phyloP scores from a whole-genome alignment of 2,888 invertebrate genomes.

The Orchestes rusci region DNA sequence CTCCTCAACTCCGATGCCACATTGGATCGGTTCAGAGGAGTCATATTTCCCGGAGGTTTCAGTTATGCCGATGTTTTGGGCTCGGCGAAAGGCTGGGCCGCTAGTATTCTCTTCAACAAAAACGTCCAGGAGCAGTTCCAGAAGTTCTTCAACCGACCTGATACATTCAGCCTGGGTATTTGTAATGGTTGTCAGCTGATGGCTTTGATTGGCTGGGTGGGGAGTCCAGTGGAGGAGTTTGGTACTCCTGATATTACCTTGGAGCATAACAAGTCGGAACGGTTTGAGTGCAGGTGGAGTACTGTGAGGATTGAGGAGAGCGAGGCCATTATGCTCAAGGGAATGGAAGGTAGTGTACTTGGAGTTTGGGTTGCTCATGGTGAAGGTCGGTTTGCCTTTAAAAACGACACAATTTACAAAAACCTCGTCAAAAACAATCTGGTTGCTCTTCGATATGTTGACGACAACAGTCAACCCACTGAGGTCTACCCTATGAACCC shows the following conservation, averaged over 20 bases:
- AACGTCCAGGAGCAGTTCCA: conserved; percentile 69
- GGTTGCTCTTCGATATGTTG: conserved; percentile 74
- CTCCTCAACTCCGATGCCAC: conserved; percentile 62
- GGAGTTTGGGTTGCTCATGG: conserved; percentile 97
- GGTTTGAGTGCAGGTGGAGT: conserved; percentile 68
- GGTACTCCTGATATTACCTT: conserved; percentile 58
- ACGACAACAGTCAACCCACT: conserved; percentile 69
- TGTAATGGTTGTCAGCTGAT: conserved; percentile 98
- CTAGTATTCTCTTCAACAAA: conserved; percentile 76
- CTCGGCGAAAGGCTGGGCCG: conserved; percentile 98
- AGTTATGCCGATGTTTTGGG: conserved; percentile 96
- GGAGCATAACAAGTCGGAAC: conserved; percentile 80
- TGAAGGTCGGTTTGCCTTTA: conserved; percentile 74
- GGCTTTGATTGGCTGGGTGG: conserved; percentile 89
- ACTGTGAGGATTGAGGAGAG: conserved; percentile 54
- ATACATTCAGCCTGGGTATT: conserved; percentile 95
- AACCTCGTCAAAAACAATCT: conserved; percentile 53
- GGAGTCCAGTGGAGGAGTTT: conserved; percentile 42
- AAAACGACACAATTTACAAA: conserved; percentile 46
- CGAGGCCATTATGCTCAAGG: conserved; percentile 76
- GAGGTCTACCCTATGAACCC: conserved; percentile 91
- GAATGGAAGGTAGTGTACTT: conserved; percentile 83
- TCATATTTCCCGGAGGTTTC: conserved; percentile 97
- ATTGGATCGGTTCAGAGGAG: conserved; percentile 75
- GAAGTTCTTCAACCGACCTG: conserved; percentile 60